phyloP scores from a whole-genome alignment of 2,113 vertebrate species.

The Hystrix cristata region DNA sequence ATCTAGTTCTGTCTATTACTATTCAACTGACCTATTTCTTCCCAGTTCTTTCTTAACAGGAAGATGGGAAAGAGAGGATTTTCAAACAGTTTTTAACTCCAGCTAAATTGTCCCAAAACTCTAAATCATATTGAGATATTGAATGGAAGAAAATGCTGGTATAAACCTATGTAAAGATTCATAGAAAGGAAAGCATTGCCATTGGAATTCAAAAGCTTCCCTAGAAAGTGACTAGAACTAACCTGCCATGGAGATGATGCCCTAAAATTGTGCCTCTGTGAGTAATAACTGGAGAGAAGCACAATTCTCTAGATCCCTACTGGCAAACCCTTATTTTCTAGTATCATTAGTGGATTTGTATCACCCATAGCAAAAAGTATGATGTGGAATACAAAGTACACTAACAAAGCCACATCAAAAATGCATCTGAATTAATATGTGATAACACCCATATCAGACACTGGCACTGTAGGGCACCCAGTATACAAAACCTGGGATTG shows the following conservation, averaged over 20 bases:
- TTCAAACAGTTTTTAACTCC: slow-evolving; percentile 15
- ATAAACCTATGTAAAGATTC: background rate
- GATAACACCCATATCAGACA: background rate
- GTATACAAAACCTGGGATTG: background rate
- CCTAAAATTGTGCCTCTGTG: background rate
- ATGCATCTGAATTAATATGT: background rate
- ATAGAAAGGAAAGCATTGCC: background rate
- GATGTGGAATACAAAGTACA: background rate
- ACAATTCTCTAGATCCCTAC: background rate
- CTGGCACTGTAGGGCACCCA: background rate
- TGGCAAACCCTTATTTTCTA: background rate
- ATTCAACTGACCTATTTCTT: background rate
- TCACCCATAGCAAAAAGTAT: background rate
- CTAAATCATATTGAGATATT: background rate
- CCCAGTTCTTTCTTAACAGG: slow-evolving; percentile 30
- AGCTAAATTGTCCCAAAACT: slow-evolving; percentile 4
- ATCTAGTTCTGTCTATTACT: background rate
- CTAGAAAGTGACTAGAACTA: background rate
- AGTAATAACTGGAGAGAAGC: background rate
- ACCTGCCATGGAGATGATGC: background rate
- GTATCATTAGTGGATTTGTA: background rate
- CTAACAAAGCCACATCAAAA: background rate
- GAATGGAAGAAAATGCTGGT: background rate
- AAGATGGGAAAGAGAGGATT: background rate
- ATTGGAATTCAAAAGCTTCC: background rate